These are phyloP conservation scores for Ellobius talpinus DNA, from an alignment of 2,113 vertebrate species.

Conservation along the genomic window DNA sequence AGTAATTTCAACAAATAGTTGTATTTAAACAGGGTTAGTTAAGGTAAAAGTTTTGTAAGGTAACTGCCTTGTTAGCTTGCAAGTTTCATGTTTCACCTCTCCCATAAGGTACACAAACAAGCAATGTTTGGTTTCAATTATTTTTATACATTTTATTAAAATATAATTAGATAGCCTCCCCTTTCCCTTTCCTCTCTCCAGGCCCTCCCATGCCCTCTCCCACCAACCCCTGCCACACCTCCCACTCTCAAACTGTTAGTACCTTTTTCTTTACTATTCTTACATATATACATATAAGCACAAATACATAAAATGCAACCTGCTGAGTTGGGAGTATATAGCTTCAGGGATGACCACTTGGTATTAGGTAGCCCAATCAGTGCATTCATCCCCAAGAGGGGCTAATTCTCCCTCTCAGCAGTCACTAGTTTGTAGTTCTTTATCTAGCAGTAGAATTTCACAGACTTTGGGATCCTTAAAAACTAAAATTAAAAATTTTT, in stretches of 20 bases:
- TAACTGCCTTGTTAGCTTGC: not conserved
- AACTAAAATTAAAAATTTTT: not conserved
- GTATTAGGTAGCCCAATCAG: not conserved
- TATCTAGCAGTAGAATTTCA: not conserved
- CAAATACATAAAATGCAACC: not conserved
- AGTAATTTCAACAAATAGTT: not conserved
- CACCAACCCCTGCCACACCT: not conserved
- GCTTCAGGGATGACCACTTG: not conserved
- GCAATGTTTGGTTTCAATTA: no score
- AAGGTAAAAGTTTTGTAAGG: not conserved
- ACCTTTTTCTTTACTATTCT: not conserved
- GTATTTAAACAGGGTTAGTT: not conserved
- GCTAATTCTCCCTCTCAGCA: not conserved
- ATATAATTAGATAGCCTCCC: not conserved
- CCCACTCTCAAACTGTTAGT: not conserved
- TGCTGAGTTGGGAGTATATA: not conserved
- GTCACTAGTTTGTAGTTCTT: not conserved
- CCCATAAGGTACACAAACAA: not conserved
- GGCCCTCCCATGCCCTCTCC: not conserved
- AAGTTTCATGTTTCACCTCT: not conserved
- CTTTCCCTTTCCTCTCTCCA: not conserved
- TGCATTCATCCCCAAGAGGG: not conserved
- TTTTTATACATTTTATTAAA: not conserved
- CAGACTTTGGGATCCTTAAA: conserved; percentile 7
- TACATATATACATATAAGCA: not conserved